Conservation (phyloP, 2,888 invertebrate species). For the Dichetophora obliterata region DNA sequence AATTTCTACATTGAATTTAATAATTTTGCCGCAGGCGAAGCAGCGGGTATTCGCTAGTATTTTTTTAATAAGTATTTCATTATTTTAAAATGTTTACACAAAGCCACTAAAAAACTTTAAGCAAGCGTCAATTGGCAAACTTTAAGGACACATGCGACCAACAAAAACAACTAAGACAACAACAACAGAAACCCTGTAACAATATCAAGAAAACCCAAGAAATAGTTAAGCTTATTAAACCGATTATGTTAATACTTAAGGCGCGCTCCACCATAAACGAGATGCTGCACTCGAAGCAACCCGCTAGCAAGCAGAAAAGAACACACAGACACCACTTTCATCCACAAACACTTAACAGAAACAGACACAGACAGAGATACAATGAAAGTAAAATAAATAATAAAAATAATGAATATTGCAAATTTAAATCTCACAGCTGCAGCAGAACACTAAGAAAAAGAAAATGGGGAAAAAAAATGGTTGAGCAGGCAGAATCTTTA, state of each 20-base stretch:
- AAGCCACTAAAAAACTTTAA: too few species aligned
- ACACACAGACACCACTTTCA: constrained; percentile 24
- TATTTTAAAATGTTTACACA: too few species aligned
- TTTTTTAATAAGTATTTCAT: too few species aligned
- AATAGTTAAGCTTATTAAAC: constrained; percentile 17
- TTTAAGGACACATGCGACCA: too few species aligned
- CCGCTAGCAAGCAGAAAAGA: neutral
- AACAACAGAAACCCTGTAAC: neutral
- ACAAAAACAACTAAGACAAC: neutral
- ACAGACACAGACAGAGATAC: constrained; percentile 18
- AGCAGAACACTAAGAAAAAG: constrained; percentile 35
- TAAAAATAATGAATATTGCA: neutral
- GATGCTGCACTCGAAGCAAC: constrained; percentile 3
- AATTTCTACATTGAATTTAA: too few species aligned
- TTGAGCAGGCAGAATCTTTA: too few species aligned
- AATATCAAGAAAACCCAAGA: neutral
- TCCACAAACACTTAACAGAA: constrained; percentile 28
- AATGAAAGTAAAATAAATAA: neutral
- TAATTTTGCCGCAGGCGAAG: too few species aligned
- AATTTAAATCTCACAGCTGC: constrained; percentile 17
- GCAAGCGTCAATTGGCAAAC: too few species aligned
- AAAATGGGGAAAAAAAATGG: neutral
- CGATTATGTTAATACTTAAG: constrained; percentile 24
- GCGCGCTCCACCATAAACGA: constrained; percentile 8
- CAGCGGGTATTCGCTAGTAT: too few species aligned